Base-by-base conservation (phyloP, 2,888 invertebrate genomes). In the Ichneumon xanthorius region DNA sequence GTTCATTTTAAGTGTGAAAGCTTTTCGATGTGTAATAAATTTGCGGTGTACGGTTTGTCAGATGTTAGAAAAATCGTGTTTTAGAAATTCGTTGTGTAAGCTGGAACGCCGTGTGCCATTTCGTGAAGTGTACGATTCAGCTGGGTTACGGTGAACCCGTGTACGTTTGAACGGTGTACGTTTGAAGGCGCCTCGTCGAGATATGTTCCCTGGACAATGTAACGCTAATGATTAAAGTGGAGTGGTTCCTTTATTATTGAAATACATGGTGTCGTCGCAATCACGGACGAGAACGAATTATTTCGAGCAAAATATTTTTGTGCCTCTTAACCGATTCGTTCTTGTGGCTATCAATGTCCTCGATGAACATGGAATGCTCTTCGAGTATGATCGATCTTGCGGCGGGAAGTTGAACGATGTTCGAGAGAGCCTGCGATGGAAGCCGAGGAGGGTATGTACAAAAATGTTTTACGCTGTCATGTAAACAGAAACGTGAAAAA, bases 401-500 rank as follows among this genome's bases (percentile, higher is more conserved):
- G 75, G 88, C 87, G n/a, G 90, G 89, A 68, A 86, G 71, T 87
- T 89, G 88, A 6, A 90, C 88, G 61, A 91, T 87, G 80, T 91
- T 91, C 58, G 88, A 88, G 50, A 91, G 82, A 33, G 86, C 87
- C 91, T 91, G 75, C 9, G 86, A 86, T 30, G 58, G 14, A 70
- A 71, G 7, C 19, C 9, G 58, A 53, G 67, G 55, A 45, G 16
- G 14, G 40, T 4, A 2, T 9, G 14, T 6, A 50, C 70, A 50
- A 19, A 19, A 55, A 40, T 40, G 40, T 40, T 40, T 9, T 40
- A 1, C 7, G 11, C 9, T 9, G 1, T 40, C 9, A 6, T 33
- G 33, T 33, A 0, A 33, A 33, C 33, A 5, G 5, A 6, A 33
- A 33, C 33, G 33, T 33, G 33, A 33, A 33, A 33, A 33, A 0